Evolutionary conservation across 2,888 invertebrate species (phyloP).

Genomic region (Lasioglossum leucozonium): DNA sequence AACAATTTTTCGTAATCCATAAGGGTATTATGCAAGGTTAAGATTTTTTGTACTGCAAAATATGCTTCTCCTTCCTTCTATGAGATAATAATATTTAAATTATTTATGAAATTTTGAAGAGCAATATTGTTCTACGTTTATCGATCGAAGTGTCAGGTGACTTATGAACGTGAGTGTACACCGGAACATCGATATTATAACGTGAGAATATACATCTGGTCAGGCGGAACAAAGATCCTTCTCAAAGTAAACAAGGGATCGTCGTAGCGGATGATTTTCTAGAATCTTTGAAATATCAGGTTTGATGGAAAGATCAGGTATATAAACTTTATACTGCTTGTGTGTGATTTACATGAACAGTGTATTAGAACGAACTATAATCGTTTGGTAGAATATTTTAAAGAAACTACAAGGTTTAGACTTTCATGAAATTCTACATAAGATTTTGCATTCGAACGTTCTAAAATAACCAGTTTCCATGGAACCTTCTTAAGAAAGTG

Average conservation of each 20-base stretch:
- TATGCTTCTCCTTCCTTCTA: background rate
- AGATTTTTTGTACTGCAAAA: background rate
- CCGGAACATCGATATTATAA: conserved; percentile 25
- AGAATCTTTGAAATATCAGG: background rate
- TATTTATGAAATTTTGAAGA: background rate
- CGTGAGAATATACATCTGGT: conserved; percentile 45
- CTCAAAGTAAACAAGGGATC: conserved; percentile 24
- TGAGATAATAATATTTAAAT: background rate
- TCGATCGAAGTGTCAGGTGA: background rate
- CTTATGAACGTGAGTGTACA: conserved; percentile 23
- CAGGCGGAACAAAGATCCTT: conserved; percentile 16
- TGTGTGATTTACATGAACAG: background rate
- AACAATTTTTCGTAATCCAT: no score
- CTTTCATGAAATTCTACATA: background rate
- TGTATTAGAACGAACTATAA: background rate
- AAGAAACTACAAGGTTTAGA: background rate
- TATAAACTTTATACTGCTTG: background rate
- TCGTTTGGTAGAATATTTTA: background rate
- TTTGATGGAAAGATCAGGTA: background rate
- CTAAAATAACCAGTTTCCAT: background rate
- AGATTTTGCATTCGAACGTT: background rate
- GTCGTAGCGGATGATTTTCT: background rate
- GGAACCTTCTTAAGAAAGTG: background rate
- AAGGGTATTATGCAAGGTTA: background rate
- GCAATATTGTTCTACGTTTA: background rate